Evolutionary conservation across 2,797 vertebrate species (phyloP), one percentile per base, ranked within the genome.

Genomic region (Acipenser transmontanus): DNA sequence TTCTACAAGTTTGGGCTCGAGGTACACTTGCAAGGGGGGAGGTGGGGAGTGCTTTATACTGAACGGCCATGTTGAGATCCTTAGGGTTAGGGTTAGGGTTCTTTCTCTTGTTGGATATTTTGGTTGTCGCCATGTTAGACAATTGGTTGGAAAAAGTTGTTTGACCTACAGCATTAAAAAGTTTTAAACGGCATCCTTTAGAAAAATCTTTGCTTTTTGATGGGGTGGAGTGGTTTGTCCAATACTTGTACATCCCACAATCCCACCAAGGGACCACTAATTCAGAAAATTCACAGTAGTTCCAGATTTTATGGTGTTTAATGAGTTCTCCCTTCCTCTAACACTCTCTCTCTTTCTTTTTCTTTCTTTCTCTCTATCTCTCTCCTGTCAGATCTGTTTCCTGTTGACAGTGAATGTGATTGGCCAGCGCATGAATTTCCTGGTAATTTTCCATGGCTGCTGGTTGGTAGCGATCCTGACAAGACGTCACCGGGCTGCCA

Each of bases 1-100:
- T 99, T 94, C 85, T 98, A 98, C 89, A 98, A 97, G 69, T 98
- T 99, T 12, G 97, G 97, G 56, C 82, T 99, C 61, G 96, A 99
- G 93, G 97, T 98, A 76, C 13, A 64, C 54, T 13, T 11, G 54
- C 2, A 2, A n/a, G 54, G 7, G 11, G 1, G 4, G 7, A 2
- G 14, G 64, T 50, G 47, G 60, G 49, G 49, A 64, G 48, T 8
- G n/a, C n/a, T 48, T 8, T 8, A 2, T n/a, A 34, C 8, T 65
- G 34, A 34, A 34, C 4, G 3, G 34, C 4, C 2, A 34, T 34
- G 34, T 34, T 57, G 54, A 57, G 4, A 11, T 7, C 7, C 49
- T 48, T 8, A 20, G 6, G 17, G 10, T 9, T 65, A 17, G 17
- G 17, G 12, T 7, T 51, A 11, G 51, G 51, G 8, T 52, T 57